Base-by-base conservation (phyloP, 2,797 vertebrate genomes). In the Sylvilagus floridanus region DNA sequence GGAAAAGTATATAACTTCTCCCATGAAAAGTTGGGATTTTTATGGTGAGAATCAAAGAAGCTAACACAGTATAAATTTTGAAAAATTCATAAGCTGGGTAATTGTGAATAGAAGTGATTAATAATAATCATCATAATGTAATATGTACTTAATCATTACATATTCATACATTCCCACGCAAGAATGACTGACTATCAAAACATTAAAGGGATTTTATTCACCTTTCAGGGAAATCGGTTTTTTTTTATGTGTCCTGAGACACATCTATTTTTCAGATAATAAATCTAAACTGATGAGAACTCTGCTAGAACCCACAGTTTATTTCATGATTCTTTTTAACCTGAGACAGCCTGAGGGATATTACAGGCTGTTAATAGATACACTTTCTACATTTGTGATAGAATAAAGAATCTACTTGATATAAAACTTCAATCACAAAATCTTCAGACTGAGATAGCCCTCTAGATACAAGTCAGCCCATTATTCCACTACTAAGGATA, bases 381-480 rank as follows among this genome's bases (percentile, higher is more conserved):
- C 0, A 82, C 35, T 94, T 89, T 92, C 42, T 96, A 54, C 21
- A 92, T 81, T 91, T 96, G 88, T 94, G 52, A 90, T 93, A 37
- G 37, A 92, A 76, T 95, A 84, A 86, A 91, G 9, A 76, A 86
- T 90, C 60, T 78, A 3, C 62, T 96, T 96, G 65, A 96, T 90
- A 68, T 66, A 90, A 96, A 96, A 86, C 82, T 95, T 96, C 62
- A 94, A 86, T 95, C 84, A 83, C 28, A 52, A 93, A 96, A 83
- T 54, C 65, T 84, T 90, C 2, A 24, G 52, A 77, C 73, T 88
- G 30, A 0, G 86, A 86, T 42, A 85, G 28, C 30, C 47, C 72
- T 76, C 37, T 66, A 82, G 84, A 91, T 86, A 87, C 21, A 88
- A 75, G 78, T 57, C 11, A 82, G 10, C 22, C 52, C 54, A 75